These are phyloP conservation scores for Datnioides undecimradiatus DNA, from an alignment of 2,113 vertebrate genomes.

Conservation along the genomic window DNA sequence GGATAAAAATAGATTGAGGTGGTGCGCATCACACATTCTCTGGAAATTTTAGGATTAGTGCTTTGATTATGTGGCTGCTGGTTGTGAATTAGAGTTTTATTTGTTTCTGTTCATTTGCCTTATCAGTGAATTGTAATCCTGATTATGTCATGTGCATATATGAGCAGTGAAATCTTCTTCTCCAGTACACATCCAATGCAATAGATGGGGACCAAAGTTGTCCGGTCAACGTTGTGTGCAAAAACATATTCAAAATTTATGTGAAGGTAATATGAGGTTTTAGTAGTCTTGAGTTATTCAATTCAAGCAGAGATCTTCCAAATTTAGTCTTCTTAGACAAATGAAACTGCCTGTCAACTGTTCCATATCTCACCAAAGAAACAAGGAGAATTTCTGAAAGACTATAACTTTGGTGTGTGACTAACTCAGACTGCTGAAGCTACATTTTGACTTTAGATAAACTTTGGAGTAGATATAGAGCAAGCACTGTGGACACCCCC, in stretches of 20 bases:
- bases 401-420: not conserved
- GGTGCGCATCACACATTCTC: not conserved
- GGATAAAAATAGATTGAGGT: slow-evolving; percentile 26
- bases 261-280: not conserved
- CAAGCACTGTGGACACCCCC: not conserved
- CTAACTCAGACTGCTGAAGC: not conserved
- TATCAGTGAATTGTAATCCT: not conserved
- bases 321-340: not conserved
- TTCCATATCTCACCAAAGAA: not conserved
- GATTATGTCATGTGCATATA: not conserved
- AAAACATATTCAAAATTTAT: not conserved
- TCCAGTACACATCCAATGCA: not conserved
- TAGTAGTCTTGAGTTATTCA: not conserved
- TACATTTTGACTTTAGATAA: not conserved
- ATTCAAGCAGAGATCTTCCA: not conserved
- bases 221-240: not conserved
- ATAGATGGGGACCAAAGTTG: not conserved
- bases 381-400: not conserved
- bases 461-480: not conserved
- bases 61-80: slow-evolving; percentile 10
- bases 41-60: not conserved
- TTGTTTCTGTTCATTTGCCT: not conserved
- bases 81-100: not conserved
- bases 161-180: not conserved
- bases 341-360: not conserved